phyloP scores from a whole-genome alignment of 1,140 invertebrate genomes.

The Heliconius nattereri region DNA sequence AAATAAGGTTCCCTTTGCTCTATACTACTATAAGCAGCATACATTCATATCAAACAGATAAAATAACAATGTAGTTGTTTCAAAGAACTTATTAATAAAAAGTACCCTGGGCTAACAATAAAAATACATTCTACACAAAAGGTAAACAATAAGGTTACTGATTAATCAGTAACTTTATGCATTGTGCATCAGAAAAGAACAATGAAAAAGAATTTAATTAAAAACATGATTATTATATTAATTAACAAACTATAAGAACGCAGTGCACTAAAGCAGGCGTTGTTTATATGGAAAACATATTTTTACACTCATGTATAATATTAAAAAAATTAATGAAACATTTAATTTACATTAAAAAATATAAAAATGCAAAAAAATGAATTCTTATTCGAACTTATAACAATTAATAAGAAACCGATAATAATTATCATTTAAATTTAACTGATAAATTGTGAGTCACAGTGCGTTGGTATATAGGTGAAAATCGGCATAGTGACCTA shows the following conservation, averaged over 20 bases:
- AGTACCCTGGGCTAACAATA: too few species aligned
- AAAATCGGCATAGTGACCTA: constrained; percentile 28
- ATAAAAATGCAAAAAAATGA: background rate
- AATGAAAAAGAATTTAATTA: background rate
- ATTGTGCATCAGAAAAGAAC: background rate
- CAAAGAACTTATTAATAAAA: too few species aligned
- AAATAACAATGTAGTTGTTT: too few species aligned
- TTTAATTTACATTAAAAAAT: background rate
- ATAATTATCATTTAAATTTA: constrained; percentile 28
- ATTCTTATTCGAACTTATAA: background rate
- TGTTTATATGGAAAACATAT: background rate
- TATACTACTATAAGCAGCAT: too few species aligned
- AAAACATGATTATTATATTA: background rate
- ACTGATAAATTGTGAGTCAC: constrained; percentile 49
- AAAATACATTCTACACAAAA: background rate
- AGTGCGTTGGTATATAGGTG: constrained; percentile 35
- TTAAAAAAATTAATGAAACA: background rate
- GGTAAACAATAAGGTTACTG: background rate
- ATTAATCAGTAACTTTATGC: background rate
- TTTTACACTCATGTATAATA: background rate
- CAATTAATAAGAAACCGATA: background rate
- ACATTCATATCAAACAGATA: too few species aligned
- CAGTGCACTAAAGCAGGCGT: background rate
- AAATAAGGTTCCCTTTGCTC: too few species aligned
- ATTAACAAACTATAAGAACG: background rate